Evolutionary conservation across 2,888 invertebrate genomes (phyloP), one percentile per base, ranked within the genome.

Genomic region (Dynastes tityus): DNA sequence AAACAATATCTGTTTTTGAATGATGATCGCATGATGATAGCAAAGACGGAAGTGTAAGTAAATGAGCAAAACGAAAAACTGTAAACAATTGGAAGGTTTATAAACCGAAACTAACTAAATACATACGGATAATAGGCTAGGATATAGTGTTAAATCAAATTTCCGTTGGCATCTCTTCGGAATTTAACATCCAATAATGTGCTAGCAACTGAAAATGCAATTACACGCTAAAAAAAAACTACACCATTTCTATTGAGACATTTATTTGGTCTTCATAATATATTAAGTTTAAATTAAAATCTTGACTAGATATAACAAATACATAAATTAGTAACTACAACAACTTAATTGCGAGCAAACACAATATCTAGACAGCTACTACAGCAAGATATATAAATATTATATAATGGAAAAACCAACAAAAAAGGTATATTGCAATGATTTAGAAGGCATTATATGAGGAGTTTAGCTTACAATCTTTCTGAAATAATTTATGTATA

Each of bases 91-190:
- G 22, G 45, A 45, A 67, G 22, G 65, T 49, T 45, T 22, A 45
- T 45, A 40, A 67, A 22, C 27, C 45, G 65, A 45, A 67, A 67
- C 65, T 40, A 45, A 67, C 4, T 2, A 22, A 63, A 37, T 37
- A 37, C 8, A 22, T 67, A 67, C 22, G 16, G 40, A 67, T 67
- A 45, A 22, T 67, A 45, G n/a, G 37, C 40, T 45, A 5, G 6
- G 45, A 45, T 67, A 8, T 6, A 37, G 65, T 40, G 40, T 67
- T 67, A 67, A 67, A 67, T 45, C 40, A 67, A 67, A 67, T 67
- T 22, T 67, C 65, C 65, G 8, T 40, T 8, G 40, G 6, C 1
- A 37, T 64, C 6, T 3, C 37, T 37, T 32, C 2, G 2, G 55
- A 22, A 8, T 22, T 6, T 22, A 22, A n/a, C 9, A 22, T 27